Evolutionary conservation across 2,797 vertebrate genomes (phyloP).

Genomic region (Spondyliosoma cantharus): DNA sequence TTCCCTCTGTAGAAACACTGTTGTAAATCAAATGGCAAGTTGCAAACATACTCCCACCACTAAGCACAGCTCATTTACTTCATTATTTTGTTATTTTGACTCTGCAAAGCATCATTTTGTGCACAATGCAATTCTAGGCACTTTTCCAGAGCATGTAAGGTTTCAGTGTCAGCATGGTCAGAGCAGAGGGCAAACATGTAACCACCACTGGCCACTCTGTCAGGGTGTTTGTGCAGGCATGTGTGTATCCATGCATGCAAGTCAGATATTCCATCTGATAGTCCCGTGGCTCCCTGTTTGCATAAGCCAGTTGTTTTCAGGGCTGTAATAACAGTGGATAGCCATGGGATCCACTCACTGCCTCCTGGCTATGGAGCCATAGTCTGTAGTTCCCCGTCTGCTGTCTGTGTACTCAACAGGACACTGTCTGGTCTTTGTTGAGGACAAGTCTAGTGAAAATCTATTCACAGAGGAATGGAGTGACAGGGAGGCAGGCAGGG

Average conservation of each 20-base stretch:
- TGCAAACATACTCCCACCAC: constrained; percentile 47
- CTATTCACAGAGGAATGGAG: constrained; percentile 68
- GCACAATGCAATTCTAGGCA: constrained; percentile 14
- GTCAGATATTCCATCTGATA: constrained; percentile 72
- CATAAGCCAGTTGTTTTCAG: constrained; percentile 71
- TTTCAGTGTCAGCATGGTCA: background rate
- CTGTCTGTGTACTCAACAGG: constrained; percentile 57
- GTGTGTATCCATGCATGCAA: constrained; percentile 56
- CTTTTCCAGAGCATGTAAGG: background rate
- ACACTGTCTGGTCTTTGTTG: constrained; percentile 67
- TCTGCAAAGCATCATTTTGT: constrained; percentile 29
- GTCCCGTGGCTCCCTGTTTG: constrained; percentile 61
- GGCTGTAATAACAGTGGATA: constrained; percentile 70
- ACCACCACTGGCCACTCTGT: constrained; percentile 12
- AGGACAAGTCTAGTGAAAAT: constrained; percentile 76
- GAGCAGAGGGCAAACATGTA: constrained; percentile 25
- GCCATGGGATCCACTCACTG: constrained; percentile 51
- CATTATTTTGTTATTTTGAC: constrained; percentile 44
- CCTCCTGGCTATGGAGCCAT: constrained; percentile 58
- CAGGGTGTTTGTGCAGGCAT: constrained; percentile 36
- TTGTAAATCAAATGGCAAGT: constrained; percentile 62
- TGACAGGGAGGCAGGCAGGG: constrained; percentile 15
- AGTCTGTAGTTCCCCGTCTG: constrained; percentile 63
- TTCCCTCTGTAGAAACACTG: constrained; percentile 49
- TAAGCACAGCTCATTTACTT: constrained; percentile 24